Conservation (phyloP, 2,797 vertebrate genomes). For the Falco columbarius region DNA sequence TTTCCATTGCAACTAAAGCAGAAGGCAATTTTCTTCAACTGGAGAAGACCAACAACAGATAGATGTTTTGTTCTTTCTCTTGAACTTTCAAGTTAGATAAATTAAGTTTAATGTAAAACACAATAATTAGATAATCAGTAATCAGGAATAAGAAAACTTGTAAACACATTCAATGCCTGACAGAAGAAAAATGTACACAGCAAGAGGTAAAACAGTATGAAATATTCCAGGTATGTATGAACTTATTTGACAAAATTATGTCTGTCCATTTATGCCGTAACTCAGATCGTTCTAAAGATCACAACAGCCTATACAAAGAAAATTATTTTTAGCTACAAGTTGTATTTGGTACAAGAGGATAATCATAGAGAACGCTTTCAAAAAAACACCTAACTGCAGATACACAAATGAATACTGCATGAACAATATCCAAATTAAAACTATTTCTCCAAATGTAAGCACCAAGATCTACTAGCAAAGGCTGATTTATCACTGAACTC, state of each 20-base stretch:
- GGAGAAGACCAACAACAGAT: background rate
- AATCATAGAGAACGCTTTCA: background rate
- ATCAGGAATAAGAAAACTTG: background rate
- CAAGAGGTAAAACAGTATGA: background rate
- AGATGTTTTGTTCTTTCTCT: background rate
- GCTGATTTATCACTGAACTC: background rate
- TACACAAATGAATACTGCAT: background rate
- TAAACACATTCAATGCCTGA: background rate
- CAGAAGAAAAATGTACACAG: background rate
- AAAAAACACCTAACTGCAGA: background rate
- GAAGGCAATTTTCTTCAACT: background rate
- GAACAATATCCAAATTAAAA: background rate
- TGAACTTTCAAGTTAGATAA: background rate
- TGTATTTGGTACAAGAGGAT: background rate
- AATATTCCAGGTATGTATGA: background rate
- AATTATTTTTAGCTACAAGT: background rate
- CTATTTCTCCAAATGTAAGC: background rate
- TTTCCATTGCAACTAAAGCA: background rate
- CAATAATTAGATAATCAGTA: background rate
- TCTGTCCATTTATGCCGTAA: background rate
- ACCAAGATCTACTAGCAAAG: background rate
- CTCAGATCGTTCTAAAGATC: background rate
- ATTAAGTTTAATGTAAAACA: background rate
- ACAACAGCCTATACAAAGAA: background rate
- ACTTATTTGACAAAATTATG: background rate